These are phyloP conservation scores for Salvelinus namaycush DNA, from an alignment of 2,113 vertebrate species.

Conservation along the genomic window DNA sequence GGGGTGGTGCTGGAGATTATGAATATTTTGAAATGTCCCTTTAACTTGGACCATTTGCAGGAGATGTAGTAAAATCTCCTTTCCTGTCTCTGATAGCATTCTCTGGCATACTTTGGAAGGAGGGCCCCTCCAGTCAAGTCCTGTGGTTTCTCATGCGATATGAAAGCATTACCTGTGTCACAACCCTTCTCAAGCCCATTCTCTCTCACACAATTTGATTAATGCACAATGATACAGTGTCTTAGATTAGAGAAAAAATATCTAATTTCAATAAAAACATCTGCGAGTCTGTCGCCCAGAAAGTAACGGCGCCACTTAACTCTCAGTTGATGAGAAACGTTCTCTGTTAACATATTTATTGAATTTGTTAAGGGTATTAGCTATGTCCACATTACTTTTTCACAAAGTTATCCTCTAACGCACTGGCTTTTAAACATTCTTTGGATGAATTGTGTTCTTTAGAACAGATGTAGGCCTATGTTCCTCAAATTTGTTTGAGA, in stretches of 20 bases:
- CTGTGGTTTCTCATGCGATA: constrained; percentile 38
- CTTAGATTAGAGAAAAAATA: constrained; percentile 32
- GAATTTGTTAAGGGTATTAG: constrained; percentile 13
- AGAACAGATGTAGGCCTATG: neutral
- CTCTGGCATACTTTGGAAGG: constrained; percentile 12
- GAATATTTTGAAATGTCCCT: too few relatives aligned
- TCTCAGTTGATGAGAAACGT: neutral
- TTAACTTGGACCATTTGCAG: too few relatives aligned
- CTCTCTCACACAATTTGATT: constrained; percentile 16
- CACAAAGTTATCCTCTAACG: neutral
- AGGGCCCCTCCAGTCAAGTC: constrained; percentile 16
- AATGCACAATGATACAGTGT: constrained; percentile 26
- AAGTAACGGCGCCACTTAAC: neutral
- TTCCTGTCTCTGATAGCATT: constrained; percentile 38
- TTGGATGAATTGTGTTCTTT: neutral
- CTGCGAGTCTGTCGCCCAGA: constrained; percentile 9
- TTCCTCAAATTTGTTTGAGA: neutral
- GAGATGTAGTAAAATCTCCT: constrained; percentile 37
- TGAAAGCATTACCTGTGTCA: constrained; percentile 51
- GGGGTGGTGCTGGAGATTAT: too few relatives aligned
- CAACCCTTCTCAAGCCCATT: constrained; percentile 17
- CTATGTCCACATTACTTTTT: constrained; percentile 4
- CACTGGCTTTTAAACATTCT: constrained; percentile 2
- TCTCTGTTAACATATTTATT: constrained; percentile 6
- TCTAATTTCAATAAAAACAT: constrained; percentile 40